Conservation (phyloP, 2,113 vertebrate genomes). For the Gopherus flavomarginatus region DNA sequence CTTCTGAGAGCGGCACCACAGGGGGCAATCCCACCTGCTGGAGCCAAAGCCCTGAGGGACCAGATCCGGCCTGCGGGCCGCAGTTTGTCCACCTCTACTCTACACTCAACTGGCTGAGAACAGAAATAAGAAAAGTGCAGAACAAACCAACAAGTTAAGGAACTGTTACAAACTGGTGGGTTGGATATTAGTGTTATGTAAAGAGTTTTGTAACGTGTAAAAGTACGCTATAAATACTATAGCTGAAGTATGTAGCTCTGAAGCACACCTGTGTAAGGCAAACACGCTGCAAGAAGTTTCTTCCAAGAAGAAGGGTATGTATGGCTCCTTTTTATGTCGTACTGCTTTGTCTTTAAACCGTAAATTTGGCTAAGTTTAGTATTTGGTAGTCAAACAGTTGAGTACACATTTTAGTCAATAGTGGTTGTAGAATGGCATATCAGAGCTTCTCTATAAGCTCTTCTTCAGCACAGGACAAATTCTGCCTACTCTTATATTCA, state of each 20-base stretch:
- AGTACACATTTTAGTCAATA: background rate
- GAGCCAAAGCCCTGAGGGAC: no score
- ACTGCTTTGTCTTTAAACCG: background rate
- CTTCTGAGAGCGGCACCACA: no score
- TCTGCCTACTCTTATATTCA: background rate
- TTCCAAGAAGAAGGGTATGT: background rate
- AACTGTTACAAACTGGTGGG: background rate
- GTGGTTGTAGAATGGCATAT: rapidly evolving
- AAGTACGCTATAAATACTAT: background rate
- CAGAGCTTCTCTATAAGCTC: background rate
- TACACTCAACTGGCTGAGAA: background rate
- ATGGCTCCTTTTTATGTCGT: background rate
- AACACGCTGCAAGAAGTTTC: background rate
- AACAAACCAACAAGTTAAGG: background rate
- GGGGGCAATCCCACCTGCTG: no score
- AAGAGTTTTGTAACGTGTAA: background rate
- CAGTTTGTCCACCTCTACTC: no score
- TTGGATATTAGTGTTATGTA: background rate
- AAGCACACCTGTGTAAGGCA: background rate
- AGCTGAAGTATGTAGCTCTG: background rate
- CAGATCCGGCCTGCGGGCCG: no score
- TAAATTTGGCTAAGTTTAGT: background rate
- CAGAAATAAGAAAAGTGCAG: background rate
- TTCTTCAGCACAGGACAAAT: background rate
- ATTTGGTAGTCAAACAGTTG: background rate